A percentile compares a stretch with the other conserved stretches of the same genome.
Conservation (phyloP, 1,140 invertebrate genomes). For the Apocrypta bakeri region DNA sequence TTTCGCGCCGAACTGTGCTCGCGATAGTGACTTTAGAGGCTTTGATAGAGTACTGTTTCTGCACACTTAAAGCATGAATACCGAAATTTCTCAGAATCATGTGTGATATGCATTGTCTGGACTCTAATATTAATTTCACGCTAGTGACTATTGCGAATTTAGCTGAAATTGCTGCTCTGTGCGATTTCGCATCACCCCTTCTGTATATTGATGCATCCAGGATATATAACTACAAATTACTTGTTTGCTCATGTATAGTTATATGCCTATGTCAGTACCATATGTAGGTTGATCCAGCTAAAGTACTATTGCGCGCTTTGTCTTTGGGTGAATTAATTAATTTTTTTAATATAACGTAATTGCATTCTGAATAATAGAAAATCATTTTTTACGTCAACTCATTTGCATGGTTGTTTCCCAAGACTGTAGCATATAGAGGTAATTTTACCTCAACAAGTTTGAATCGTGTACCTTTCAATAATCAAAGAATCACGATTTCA, state of each 20-base stretch:
- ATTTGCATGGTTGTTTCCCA: no score
- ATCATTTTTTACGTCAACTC: no score
- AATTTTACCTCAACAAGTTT: background rate
- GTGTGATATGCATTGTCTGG: background rate
- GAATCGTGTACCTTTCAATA: background rate
- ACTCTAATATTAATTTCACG: conserved; percentile 10
- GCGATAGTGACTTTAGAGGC: conserved; percentile 10
- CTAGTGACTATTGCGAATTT: background rate
- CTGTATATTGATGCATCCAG: no score
- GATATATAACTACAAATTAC: no score
- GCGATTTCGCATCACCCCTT: background rate
- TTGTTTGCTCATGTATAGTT: no score
- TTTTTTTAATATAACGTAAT: no score
- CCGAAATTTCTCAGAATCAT: background rate
- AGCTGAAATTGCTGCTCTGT: background rate
- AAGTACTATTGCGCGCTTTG: no score
- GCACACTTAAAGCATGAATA: background rate
- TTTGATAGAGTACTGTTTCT: conserved; percentile 1
- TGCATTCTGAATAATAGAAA: no score
- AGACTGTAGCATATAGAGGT: no score
- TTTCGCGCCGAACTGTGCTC: conserved; percentile 11
- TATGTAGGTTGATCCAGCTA: no score
- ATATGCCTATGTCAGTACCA: no score
- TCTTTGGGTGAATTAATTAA: no score
- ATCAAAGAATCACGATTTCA: background rate